A percentile compares a stretch with the other conserved stretches of the same genome.
phyloP scores from a whole-genome alignment of 2,888 invertebrate genomes.

The Xanthia togata region DNA sequence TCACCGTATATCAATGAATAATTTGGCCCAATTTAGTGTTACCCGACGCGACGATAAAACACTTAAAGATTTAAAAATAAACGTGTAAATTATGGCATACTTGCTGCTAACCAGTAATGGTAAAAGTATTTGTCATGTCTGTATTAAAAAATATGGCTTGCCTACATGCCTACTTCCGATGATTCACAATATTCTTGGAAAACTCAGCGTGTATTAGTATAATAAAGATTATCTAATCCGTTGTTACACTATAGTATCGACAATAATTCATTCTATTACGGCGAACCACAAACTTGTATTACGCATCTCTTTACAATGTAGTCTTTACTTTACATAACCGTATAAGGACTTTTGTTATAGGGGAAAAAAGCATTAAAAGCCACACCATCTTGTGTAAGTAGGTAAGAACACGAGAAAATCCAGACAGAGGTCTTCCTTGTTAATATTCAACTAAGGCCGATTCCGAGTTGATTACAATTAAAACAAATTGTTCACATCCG shows the following conservation, averaged over 20 bases:
- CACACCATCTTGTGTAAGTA: not conserved
- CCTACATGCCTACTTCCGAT: constrained; percentile 67
- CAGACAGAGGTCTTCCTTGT: constrained; percentile 57
- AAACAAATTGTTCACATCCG: constrained; percentile 88
- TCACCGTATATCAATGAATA: constrained; percentile 4
- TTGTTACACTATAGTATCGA: constrained; percentile 47
- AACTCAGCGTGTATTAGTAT: constrained; percentile 40
- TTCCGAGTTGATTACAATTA: constrained; percentile 81
- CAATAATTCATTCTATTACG: constrained; percentile 34
- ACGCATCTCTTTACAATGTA: constrained; percentile 27
- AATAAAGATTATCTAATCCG: constrained; percentile 64
- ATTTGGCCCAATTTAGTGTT: constrained; percentile 6
- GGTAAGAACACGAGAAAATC: constrained; percentile 44
- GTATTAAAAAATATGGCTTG: constrained; percentile 54
- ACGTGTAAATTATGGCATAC: constrained; percentile 33
- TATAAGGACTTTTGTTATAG: not conserved
- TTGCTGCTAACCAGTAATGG: constrained; percentile 46
- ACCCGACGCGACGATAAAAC: constrained; percentile 9
- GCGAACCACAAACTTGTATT: constrained; percentile 36
- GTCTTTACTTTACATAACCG: not conserved
- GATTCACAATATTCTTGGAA: constrained; percentile 66
- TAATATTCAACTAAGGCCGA: constrained; percentile 66
- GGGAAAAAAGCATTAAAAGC: not conserved
- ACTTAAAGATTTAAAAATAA: constrained; percentile 36
- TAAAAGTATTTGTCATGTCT: constrained; percentile 55